Percentiles rank a stretch among this genome's conserved stretches.
Evolutionary conservation across 2,888 invertebrate species (phyloP).

Genomic region (Brachyopa scutellaris): DNA sequence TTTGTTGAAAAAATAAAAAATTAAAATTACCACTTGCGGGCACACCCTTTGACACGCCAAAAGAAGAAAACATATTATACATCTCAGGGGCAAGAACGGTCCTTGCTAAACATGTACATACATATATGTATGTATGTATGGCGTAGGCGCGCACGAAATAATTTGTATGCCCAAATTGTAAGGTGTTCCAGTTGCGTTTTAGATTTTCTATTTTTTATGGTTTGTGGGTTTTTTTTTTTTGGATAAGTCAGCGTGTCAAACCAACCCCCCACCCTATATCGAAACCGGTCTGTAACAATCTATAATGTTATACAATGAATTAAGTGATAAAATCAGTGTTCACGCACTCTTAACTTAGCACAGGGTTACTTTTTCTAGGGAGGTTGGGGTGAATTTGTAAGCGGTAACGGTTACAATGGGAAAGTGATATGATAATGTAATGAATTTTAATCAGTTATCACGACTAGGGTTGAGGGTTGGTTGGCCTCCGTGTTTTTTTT

Average conservation of each 20-base stretch:
- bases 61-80: background rate
- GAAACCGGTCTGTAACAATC: slow-evolving; percentile 63
- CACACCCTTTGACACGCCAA: slow-evolving; percentile 71
- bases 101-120: slow-evolving; percentile 19
- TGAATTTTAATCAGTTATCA: slow-evolving; percentile 66
- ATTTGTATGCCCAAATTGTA: slow-evolving; percentile 62
- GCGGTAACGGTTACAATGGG: slow-evolving; percentile 59
- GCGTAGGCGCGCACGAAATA: slow-evolving; percentile 36
- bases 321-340: slow-evolving; percentile 75
- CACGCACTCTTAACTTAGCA: slow-evolving; percentile 75
- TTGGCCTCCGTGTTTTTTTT: slow-evolving; percentile 1
- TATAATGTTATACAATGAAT: slow-evolving; percentile 71
- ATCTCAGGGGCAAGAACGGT: slow-evolving; percentile 10
- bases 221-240: slow-evolving; percentile 41
- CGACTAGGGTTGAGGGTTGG: slow-evolving; percentile 28
- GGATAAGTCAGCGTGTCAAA: slow-evolving; percentile 54
- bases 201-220: slow-evolving; percentile 5
- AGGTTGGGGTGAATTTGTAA: slow-evolving; percentile 61
- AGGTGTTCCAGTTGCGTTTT: slow-evolving; percentile 54
- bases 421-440: slow-evolving; percentile 70
- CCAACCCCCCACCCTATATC: slow-evolving; percentile 4
- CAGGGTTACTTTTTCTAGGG: slow-evolving; percentile 33
- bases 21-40: slow-evolving; percentile 67
- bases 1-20: slow-evolving; percentile 61
- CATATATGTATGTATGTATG: background rate